A percentile compares a stretch with the other conserved stretches of the same genome.
phyloP scores from a whole-genome alignment of 1,140 invertebrate species.

The Littorina saxatilis region DNA sequence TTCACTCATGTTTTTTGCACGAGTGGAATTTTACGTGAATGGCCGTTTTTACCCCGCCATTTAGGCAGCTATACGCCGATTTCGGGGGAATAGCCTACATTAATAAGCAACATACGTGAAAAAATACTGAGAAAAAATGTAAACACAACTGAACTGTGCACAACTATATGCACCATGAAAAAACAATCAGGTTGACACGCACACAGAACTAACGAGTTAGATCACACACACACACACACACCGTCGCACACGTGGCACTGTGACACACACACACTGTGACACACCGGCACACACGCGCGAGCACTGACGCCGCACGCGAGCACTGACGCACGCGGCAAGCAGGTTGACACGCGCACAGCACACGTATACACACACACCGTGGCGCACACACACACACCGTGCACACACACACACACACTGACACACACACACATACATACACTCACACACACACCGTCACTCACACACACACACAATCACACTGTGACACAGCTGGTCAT shows the following conservation, averaged over 20 bases:
- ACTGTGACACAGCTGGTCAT: background rate
- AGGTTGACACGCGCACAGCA: background rate
- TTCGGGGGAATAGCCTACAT: no score
- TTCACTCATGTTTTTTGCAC: no score
- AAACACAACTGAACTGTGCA: no score
- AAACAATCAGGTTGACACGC: background rate
- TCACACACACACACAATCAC: background rate
- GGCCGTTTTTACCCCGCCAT: no score
- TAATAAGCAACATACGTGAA: no score
- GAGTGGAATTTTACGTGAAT: no score
- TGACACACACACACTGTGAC: conserved; percentile 1
- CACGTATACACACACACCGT: background rate
- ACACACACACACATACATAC: conserved; percentile 5
- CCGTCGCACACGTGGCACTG: no score
- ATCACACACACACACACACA: no score
- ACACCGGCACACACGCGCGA: conserved; percentile 7
- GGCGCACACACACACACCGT: background rate
- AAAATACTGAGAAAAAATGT: no score
- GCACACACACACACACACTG: background rate
- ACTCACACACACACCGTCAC: background rate
- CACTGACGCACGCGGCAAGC: background rate
- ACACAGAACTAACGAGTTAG: no score
- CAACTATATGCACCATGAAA: no score
- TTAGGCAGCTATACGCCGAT: no score
- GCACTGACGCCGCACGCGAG: background rate